phyloP scores from a whole-genome alignment of 1,140 invertebrate genomes.

The Lucilia sericata region DNA sequence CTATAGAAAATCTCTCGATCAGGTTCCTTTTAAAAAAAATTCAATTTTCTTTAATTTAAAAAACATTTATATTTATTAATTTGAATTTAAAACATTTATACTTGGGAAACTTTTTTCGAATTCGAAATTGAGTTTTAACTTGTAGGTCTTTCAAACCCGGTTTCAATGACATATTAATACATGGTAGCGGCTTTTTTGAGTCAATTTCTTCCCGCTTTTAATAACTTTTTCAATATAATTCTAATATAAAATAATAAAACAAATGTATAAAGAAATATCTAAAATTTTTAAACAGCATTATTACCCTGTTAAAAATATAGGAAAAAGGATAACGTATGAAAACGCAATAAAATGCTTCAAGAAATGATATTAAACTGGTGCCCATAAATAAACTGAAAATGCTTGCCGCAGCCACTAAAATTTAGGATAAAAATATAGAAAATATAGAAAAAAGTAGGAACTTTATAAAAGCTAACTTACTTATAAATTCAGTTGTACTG shows the following conservation, averaged over 20 bases:
- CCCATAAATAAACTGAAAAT: conserved; percentile 31
- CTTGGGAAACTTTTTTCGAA: no score
- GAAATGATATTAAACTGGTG: conserved; percentile 3
- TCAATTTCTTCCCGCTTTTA: neutral
- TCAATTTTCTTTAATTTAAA: no score
- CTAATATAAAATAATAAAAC: no score
- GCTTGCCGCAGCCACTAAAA: neutral
- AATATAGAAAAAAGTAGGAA: neutral
- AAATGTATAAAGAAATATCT: no score
- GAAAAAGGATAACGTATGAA: neutral
- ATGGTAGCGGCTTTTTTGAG: neutral
- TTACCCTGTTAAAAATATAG: conserved; percentile 12
- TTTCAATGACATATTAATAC: conserved; percentile 28
- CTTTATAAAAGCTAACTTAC: neutral
- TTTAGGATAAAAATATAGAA: neutral
- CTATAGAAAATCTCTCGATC: no score
- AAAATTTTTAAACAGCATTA: no score
- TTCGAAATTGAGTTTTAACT: no score
- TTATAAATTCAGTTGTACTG: neutral
- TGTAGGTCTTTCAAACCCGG: neutral
- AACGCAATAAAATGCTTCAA: conserved; percentile 1
- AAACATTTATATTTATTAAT: no score
- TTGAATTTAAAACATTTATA: no score
- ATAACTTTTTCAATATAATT: neutral
- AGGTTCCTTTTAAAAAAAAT: no score